Conservation (phyloP, 2,797 vertebrate species). For the Pelobates cultripes region DNA sequence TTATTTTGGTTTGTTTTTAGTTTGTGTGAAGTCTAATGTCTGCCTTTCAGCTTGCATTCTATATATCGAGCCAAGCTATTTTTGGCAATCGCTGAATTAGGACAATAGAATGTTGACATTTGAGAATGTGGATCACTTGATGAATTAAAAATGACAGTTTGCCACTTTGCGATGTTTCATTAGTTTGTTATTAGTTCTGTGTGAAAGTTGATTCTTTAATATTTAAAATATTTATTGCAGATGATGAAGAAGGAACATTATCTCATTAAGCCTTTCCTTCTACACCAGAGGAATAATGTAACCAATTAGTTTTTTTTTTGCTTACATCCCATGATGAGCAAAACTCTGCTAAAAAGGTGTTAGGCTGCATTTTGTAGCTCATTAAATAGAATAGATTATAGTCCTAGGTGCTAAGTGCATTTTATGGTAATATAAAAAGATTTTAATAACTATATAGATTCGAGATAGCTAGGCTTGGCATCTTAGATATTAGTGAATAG, state of each 20-base stretch:
- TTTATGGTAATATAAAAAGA: slow-evolving; percentile 1
- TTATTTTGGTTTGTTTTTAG: not conserved
- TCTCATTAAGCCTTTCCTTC: slow-evolving; percentile 4
- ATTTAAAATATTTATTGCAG: slow-evolving; percentile 21
- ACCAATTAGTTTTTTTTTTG: not conserved
- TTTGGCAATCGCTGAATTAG: not conserved
- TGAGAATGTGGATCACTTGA: not conserved
- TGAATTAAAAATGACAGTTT: not conserved
- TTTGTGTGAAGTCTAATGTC: not conserved
- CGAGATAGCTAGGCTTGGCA: not conserved
- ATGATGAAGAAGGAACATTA: not conserved
- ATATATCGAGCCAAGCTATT: not conserved
- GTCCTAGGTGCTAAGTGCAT: slow-evolving; percentile 15
- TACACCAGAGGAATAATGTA: not conserved
- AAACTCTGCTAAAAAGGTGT: slow-evolving; percentile 12
- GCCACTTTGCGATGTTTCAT: not conserved
- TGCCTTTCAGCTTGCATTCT: not conserved
- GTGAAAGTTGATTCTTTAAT: slow-evolving; percentile 1
- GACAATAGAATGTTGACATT: not conserved
- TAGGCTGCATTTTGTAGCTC: slow-evolving; percentile 7
- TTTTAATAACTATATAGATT: not conserved
- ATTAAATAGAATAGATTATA: slow-evolving; percentile 15
- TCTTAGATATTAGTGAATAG: not conserved
- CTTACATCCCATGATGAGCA: slow-evolving; percentile 30
- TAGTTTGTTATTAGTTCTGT: not conserved